phyloP scores from a whole-genome alignment of 2,888 invertebrate species.

The Parnassius orleans region DNA sequence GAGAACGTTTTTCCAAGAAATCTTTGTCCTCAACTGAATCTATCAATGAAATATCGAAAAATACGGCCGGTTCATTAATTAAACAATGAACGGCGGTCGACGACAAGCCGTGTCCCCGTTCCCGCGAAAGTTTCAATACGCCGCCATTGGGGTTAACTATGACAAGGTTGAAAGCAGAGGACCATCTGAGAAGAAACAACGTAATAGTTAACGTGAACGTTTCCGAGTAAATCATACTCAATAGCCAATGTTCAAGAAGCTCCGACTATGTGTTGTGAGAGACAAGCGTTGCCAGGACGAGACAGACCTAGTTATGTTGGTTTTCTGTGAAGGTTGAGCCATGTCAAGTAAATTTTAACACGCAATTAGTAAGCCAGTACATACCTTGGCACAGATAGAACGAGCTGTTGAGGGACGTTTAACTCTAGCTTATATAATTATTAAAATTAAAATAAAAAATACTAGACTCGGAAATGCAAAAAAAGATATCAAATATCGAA shows the following conservation, averaged over 20 bases:
- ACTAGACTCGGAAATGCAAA: not conserved
- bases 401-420: constrained; percentile 54
- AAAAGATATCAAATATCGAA: not conserved
- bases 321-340: constrained; percentile 63
- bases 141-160: constrained; percentile 65
- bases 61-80: constrained; percentile 51
- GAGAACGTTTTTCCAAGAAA: constrained; percentile 16
- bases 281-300: constrained; percentile 34
- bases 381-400: constrained; percentile 72
- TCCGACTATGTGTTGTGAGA: constrained; percentile 43
- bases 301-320: constrained; percentile 49
- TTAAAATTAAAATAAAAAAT: constrained; percentile 34
- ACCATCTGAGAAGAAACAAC: constrained; percentile 70
- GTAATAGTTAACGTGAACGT: constrained; percentile 52
- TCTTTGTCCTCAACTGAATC: constrained; percentile 2
- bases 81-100: constrained; percentile 52
- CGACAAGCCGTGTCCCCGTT: constrained; percentile 57
- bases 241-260: constrained; percentile 44
- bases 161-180: constrained; percentile 69
- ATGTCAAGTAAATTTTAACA: constrained; percentile 78
- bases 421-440: constrained; percentile 28
- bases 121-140: constrained; percentile 66
- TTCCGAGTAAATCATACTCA: constrained; percentile 57
- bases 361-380: constrained; percentile 71
- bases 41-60: constrained; percentile 30